Evolutionary conservation across 2,888 invertebrate genomes (phyloP), one percentile per base, ranked within the genome.

Genomic region (Teleogryllus oceanicus): DNA sequence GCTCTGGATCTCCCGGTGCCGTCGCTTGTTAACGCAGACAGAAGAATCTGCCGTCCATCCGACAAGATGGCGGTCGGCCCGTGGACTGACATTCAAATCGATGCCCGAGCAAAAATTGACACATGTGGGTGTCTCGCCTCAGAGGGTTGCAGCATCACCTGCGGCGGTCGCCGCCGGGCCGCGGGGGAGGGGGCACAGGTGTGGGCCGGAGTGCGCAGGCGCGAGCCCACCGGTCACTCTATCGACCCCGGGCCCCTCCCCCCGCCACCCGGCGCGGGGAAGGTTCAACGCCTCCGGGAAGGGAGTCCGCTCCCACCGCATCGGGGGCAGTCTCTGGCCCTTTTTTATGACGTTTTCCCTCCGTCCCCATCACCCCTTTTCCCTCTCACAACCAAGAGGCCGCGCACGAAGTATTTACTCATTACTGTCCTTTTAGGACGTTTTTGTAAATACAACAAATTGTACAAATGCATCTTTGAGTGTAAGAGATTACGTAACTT

Each of bases 41-140:
- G 62, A 62, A 62, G 62, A n/a, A 62, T 62, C 16, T 62, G 13
- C 62, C 16, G 16, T 11, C 62, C 62, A 62, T 62, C 62, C 62
- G 62, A 62, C 62, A 62, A 62, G 62, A 62, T 62, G 62, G 62
- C 62, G 62, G 62, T 62, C 62, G 62, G 62, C 62, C n/a, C 62
- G 62, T n/a, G 62, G 62, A 62, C 62, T 62, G 62, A 62, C 62
- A 62, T 62, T 62, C 62, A 62, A 62, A 62, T 62, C 62, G 62
- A 62, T 62, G 62, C 62, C 16, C 62, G 16, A 62, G 62, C 62
- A n/a, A 62, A 62, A 62, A 62, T 62, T 62, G 62, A 62, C 62
- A 62, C 62, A 62, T 62, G 62, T 62, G 62, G 62, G 62, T 62
- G 62, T 62, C 62, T 62, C 62, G 62, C 62, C n/a, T 62, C 13